Evolutionary conservation across 2,797 vertebrate genomes (phyloP), one percentile per base, ranked within the genome.

Genomic region (Pachyuromys duprasi): DNA sequence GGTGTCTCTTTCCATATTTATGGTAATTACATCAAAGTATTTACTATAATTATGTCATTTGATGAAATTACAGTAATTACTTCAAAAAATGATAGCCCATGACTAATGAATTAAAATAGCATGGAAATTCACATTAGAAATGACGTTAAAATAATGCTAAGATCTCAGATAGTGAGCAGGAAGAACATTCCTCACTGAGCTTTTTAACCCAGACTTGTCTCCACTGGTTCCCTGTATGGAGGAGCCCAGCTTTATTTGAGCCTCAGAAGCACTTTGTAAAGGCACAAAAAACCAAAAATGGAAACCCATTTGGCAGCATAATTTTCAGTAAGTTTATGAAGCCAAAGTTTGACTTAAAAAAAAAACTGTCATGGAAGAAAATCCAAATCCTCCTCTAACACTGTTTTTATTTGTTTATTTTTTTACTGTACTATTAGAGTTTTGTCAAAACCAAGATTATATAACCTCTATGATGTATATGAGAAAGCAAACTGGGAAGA

Each of bases 21-120:
- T 98, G 98, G 97, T 98, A 98, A 98, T 99, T 98, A 98, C 98
- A 97, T 98, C 98, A 97, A 98, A 98, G 98, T 98, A 99, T 98
- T 98, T 99, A 98, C 98, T 98, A 98, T 98, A 98, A 98, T 98
- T 98, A 98, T 98, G 98, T 98, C 98, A 98, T 98, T 98, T 98
- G 98, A 98, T 98, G 98, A 98, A 98, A 99, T 99, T 98, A 98
- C 97, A 98, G 98, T 98, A 98, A 99, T 99, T 98, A 98, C 98
- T 98, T 98, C 26, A 22, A 98, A 98, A 99, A 98, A 98, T 98
- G 98, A 98, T 98, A 99, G 98, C 92, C 98, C 98, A 97, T 98
- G 98, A 98, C 98, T 98, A 98, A 98, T 98, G 98, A 99, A 98
- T 98, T 98, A 98, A 98, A 98, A 98, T 97, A 98, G 98, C 98